Evolutionary conservation across 2,797 vertebrate species (phyloP).

Genomic region (Acipenser ruthenus): DNA sequence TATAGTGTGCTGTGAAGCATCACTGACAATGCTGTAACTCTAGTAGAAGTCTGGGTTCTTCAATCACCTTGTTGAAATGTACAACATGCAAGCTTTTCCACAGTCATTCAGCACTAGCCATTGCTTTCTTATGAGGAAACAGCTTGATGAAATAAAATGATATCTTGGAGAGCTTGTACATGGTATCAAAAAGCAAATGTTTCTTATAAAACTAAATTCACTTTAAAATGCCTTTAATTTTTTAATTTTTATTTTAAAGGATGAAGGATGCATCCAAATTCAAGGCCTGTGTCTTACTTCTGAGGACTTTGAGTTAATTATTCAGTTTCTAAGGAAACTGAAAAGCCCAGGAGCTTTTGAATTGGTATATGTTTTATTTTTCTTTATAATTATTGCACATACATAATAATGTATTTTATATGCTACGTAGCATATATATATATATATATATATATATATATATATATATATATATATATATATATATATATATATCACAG

Average conservation of each 20-base stretch:
- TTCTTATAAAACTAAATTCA: background rate
- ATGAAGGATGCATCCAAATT: constrained; percentile 50
- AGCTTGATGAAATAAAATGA: no score
- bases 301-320: constrained; percentile 62
- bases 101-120: no score
- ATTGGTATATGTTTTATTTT: constrained; percentile 57
- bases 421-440: no score
- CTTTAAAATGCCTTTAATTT: background rate
- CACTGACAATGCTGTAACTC: background rate
- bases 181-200: background rate
- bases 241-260: constrained; percentile 46
- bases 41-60: background rate
- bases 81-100: background rate
- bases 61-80: background rate
- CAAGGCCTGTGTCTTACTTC: constrained; percentile 55
- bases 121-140: no score
- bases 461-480: no score
- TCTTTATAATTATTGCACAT: background rate
- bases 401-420: no score
- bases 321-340: constrained; percentile 68
- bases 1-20: background rate
- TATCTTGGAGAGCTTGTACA: no score
- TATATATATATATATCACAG: no score
- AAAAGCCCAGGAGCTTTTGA: constrained; percentile 66
- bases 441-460: no score